Conservation (phyloP, 2,888 invertebrate genomes). For the Ischnura elegans region DNA sequence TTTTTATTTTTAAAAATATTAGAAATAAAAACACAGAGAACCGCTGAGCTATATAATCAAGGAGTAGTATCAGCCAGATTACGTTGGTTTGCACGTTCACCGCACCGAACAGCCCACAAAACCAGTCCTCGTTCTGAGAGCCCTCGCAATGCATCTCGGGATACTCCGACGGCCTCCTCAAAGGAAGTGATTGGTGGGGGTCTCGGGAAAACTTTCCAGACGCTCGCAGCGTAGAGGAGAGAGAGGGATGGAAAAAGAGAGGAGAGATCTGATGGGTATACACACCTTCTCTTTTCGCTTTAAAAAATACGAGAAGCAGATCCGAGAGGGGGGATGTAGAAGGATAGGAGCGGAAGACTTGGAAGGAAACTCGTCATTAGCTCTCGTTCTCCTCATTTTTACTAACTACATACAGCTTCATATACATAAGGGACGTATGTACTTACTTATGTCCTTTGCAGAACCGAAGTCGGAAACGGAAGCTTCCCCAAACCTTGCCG, state of each 20-base stretch:
- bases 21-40: too few relatives aligned
- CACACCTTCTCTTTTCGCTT: background rate
- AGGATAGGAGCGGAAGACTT: background rate
- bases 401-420: background rate
- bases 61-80: too few relatives aligned
- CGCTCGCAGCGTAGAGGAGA: background rate
- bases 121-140: background rate
- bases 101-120: background rate
- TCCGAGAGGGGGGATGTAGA: background rate
- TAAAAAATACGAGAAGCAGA: background rate
- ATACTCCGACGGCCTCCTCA: background rate
- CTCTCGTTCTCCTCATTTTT: background rate
- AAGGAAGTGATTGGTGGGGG: background rate
- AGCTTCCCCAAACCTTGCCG: background rate
- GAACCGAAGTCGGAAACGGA: background rate
- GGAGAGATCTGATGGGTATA: background rate
- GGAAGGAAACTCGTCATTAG: background rate
- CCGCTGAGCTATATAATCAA: too few relatives aligned
- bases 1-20: too few relatives aligned
- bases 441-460: background rate
- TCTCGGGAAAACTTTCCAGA: conserved; percentile 6
- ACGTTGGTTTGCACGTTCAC: background rate
- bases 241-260: background rate
- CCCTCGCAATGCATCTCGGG: background rate
- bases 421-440: background rate